Conservation (phyloP, 2,113 vertebrate genomes). For the Laterallus jamaicensis region DNA sequence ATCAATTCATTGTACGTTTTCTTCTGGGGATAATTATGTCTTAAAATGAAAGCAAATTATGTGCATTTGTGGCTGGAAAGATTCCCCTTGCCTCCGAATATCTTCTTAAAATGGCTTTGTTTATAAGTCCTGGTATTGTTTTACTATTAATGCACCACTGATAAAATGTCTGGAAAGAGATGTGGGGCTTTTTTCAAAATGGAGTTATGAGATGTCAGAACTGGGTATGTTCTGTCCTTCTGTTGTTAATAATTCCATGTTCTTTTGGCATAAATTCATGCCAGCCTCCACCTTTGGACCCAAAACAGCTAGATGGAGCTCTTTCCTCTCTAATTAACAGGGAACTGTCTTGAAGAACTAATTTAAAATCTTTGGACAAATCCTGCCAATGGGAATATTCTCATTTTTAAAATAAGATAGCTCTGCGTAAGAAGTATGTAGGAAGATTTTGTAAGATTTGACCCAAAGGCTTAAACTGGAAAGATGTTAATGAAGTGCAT, state of each 20-base stretch:
- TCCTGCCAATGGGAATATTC: neutral
- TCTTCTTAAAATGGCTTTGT: neutral
- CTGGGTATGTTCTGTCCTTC: neutral
- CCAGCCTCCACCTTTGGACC: neutral
- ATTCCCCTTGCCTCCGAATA: neutral
- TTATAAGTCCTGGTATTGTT: neutral
- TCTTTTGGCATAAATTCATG: neutral
- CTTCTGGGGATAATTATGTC: constrained; percentile 36
- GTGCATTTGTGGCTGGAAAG: constrained; percentile 23
- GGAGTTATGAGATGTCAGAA: neutral
- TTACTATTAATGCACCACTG: neutral
- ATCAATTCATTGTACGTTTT: constrained; percentile 24
- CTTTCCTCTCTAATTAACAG: constrained; percentile 40
- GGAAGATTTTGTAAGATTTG: constrained; percentile 15
- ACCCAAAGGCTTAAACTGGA: neutral
- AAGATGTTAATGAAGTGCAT: neutral
- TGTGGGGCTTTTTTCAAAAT: neutral
- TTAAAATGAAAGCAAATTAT: constrained; percentile 34
- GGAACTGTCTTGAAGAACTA: neutral
- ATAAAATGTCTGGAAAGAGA: neutral
- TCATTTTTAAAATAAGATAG: neutral
- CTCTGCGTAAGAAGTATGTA: constrained; percentile 34
- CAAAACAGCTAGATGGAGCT: constrained; percentile 63
- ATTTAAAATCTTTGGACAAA: neutral
- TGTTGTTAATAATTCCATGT: neutral